These are phyloP conservation scores for Trissolcus basalis DNA, from an alignment of 1,140 invertebrate genomes.

Conservation along the genomic window DNA sequence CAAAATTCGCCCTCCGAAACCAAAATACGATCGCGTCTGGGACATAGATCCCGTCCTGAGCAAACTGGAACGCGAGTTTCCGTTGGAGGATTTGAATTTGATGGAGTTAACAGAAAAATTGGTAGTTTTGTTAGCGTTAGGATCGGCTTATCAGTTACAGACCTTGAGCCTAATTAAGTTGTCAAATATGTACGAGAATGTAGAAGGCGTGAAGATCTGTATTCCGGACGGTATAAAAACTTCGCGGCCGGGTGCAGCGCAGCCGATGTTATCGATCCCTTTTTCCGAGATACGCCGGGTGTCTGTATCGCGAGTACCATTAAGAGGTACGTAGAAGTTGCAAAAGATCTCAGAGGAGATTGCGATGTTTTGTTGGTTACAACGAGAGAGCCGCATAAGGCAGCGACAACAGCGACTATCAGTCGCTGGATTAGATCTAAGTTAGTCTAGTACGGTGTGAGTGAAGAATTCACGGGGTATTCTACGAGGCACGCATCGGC, in stretches of 20 bases:
- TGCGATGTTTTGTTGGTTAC: slow-evolving; percentile 5
- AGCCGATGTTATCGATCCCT: background rate
- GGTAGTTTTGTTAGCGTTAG: background rate
- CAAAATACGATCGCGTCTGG: slow-evolving; percentile 8
- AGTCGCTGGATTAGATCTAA: slow-evolving; percentile 6
- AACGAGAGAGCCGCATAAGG: slow-evolving; percentile 1
- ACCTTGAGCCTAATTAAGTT: background rate
- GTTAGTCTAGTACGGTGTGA: slow-evolving; percentile 1
- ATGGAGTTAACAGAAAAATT: background rate
- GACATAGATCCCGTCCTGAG: slow-evolving; percentile 1
- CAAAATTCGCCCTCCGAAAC: slow-evolving; percentile 3
- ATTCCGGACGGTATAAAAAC: too few relatives aligned
- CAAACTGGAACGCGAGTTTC: background rate
- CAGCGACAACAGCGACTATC: slow-evolving; percentile 2
- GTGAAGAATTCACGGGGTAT: background rate
- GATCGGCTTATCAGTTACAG: background rate
- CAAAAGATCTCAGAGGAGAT: background rate
- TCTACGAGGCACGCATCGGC: slow-evolving; percentile 1
- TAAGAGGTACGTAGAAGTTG: background rate
- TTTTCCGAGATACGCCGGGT: background rate
- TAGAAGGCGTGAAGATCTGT: too few relatives aligned
- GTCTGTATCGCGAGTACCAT: background rate
- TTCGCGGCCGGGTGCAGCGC: background rate
- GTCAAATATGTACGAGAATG: too few relatives aligned
- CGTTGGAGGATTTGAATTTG: background rate